Evolutionary conservation across 2,888 invertebrate species (phyloP).

Genomic region (Drosophila paramelanica): DNA sequence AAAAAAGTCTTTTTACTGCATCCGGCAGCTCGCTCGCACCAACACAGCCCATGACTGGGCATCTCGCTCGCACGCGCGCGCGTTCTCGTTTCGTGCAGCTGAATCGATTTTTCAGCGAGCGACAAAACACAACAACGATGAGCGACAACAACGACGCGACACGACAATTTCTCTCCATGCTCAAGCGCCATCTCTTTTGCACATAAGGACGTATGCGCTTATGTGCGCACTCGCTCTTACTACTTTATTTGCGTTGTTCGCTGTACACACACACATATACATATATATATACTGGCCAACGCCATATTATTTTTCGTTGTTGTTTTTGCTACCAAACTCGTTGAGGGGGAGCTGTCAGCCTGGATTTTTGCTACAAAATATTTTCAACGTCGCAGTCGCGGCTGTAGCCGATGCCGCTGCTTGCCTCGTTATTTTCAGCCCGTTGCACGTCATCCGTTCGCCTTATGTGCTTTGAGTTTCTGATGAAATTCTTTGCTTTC

Average conservation of each 20-base stretch:
- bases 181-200: constrained; percentile 50
- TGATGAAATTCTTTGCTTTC: constrained; percentile 82
- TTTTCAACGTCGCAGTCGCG: constrained; percentile 54
- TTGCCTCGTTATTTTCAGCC: constrained; percentile 63
- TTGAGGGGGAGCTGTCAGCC: constrained; percentile 76
- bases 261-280: constrained; percentile 36
- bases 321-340: constrained; percentile 56
- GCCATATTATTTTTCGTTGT: constrained; percentile 77
- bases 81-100: constrained; percentile 67
- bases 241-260: constrained; percentile 63
- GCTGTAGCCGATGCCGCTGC: constrained; percentile 39
- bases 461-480: constrained; percentile 78
- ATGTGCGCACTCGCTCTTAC: constrained; percentile 38
- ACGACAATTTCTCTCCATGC: constrained; percentile 73
- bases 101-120: constrained; percentile 76
- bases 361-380: constrained; percentile 75
- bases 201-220: constrained; percentile 3
- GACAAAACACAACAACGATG: constrained; percentile 46
- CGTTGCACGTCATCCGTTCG: constrained; percentile 75
- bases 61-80: constrained; percentile 59
- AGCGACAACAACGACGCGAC: constrained; percentile 49
- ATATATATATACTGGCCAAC: constrained; percentile 48
- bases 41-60: background rate
- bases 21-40: constrained; percentile 51
- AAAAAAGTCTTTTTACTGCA: constrained; percentile 56